Evolutionary conservation across 2,113 vertebrate species (phyloP), one percentile per base, ranked within the genome.

Genomic region (Speoplatyrhinus poulsoni): DNA sequence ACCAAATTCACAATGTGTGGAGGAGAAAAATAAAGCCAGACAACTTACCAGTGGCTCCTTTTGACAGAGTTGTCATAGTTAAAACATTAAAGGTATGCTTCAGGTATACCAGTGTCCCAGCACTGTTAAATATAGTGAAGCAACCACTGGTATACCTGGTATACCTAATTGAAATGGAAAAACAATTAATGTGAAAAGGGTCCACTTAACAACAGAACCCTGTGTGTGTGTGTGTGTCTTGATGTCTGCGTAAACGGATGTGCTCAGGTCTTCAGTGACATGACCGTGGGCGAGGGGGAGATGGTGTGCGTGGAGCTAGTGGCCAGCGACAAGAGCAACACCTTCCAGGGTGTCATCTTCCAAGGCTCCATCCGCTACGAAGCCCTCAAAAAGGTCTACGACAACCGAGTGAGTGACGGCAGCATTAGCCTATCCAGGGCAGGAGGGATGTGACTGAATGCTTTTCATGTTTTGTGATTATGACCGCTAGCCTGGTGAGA

Each of bases 221-320:
- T 41, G 48, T 59, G 8, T 32, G 15, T 69, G 12, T 70, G 26
- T 55, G 49, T 69, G 58, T 17, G 36, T 48, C 16, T 9, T 54
- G 49, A 17, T 58, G 54, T 19, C 36, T 62, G 57, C 47, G 16
- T 61, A 41, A 52, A 17, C 9, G 0, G 63, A 10, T 61, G 62
- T 71, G 49, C 65, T 13, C 74, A 99, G 98, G 98, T 98, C 61
- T 99, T 99, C 87, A 94, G 93, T 1, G 98, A 99, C 80, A 98
- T 99, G 96, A 96, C 96, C 0, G 96, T 99, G 16, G 98, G 95
- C 3, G 97, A 99, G 82, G 97, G 98, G 0, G 98, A 99, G 91
- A 99, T 99, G 98, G 98, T 99, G 1, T 99, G 98, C 0, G 98
- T 99, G 82, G 98, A 99, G 86, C 93, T 99, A 75, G 96, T 99